Evolutionary conservation across 2,888 invertebrate species (phyloP).

Genomic region (Chaitophorus viminalis): DNA sequence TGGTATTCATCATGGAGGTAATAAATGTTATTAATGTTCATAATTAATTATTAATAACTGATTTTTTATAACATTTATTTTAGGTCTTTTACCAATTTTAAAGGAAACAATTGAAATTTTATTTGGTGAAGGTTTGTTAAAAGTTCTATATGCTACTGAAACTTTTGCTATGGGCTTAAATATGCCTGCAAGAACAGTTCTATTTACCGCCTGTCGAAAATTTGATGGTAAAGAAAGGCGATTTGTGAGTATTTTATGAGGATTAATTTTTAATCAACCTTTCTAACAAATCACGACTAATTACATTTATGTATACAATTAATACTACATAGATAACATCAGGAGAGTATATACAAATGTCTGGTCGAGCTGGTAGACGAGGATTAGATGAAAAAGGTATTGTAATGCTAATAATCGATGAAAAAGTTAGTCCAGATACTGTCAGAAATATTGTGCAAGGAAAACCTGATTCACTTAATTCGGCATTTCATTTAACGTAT

Average conservation of each 20-base stretch:
- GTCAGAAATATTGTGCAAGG: constrained; percentile 77
- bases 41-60: not conserved
- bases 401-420: constrained; percentile 98
- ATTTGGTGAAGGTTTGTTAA: constrained; percentile 96
- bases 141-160: constrained; percentile 98
- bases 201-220: constrained; percentile 94
- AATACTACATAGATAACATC: constrained; percentile 87
- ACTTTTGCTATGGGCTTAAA: constrained; percentile 99
- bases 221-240: constrained; percentile 96
- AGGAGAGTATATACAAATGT: constrained; percentile 99
- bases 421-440: constrained; percentile 76
- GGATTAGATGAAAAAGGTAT: constrained; percentile 97
- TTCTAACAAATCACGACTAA: not conserved
- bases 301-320: constrained; percentile 63
- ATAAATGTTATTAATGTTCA: not conserved
- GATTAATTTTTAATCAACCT: not conserved
- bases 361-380: constrained; percentile 96
- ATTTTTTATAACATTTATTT: constrained; percentile 28
- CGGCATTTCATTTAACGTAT: constrained; percentile 98
- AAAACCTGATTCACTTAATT: constrained; percentile 95
- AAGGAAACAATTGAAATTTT: constrained; percentile 99
- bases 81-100: constrained; percentile 87
- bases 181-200: constrained; percentile 99
- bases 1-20: constrained; percentile 96
- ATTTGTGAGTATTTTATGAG: constrained; percentile 76